Evolutionary conservation across 2,113 vertebrate species (phyloP).

Genomic region (Arizona elegans): DNA sequence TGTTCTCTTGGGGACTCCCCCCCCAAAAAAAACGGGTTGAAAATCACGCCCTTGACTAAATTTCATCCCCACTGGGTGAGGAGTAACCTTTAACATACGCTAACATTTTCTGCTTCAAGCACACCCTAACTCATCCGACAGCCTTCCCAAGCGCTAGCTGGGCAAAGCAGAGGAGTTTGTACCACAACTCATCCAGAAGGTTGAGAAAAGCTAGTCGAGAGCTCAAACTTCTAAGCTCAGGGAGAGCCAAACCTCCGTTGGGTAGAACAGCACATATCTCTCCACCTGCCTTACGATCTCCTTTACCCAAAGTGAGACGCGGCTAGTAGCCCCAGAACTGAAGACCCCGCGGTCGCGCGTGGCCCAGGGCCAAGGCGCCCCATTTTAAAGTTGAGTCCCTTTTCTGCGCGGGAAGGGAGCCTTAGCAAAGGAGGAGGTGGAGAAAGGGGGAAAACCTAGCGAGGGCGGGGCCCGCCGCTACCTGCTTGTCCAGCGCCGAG

Average conservation of each 20-base stretch:
- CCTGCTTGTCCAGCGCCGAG: slow-evolving; percentile 88
- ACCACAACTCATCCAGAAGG: neutral
- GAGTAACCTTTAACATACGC: neutral
- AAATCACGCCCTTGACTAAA: neutral
- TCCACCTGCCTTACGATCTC: neutral
- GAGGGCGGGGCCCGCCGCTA: slow-evolving; percentile 54
- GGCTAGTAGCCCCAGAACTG: neutral
- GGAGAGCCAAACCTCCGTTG: neutral
- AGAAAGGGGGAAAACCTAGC: too few relatives aligned
- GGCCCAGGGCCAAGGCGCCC: neutral
- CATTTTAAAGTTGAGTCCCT: neutral
- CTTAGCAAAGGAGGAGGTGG: neutral
- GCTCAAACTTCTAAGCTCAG: neutral
- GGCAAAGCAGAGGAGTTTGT: neutral
- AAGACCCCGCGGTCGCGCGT: neutral
- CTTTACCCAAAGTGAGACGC: neutral
- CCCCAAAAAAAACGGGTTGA: neutral
- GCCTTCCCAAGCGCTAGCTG: neutral
- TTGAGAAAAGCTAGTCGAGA: neutral
- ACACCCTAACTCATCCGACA: neutral
- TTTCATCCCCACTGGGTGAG: neutral
- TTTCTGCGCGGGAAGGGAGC: neutral
- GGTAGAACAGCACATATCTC: neutral
- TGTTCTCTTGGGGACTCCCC: neutral
- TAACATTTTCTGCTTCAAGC: neutral